Evolutionary conservation across 2,888 invertebrate species (phyloP).

Genomic region (Hirtodrosophila duncani): DNA sequence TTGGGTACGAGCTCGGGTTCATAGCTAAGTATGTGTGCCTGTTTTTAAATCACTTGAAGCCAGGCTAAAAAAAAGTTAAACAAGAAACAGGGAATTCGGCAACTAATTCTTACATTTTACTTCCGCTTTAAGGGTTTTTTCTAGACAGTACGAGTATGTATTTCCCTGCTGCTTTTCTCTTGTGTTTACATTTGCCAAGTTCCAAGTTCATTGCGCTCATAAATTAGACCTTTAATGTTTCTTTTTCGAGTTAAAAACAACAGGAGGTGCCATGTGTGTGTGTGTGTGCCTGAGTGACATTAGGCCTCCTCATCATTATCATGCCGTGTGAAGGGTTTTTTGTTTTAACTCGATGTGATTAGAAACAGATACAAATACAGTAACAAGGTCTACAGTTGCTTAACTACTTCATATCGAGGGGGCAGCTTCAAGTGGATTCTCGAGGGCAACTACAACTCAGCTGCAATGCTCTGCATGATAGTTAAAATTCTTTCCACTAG

Average conservation of each 20-base stretch:
- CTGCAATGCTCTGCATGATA: too few species aligned
- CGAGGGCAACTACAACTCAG: too few species aligned
- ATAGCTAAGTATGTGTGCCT: too few species aligned
- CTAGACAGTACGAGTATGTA: too few species aligned
- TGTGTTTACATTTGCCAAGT: slow-evolving; percentile 27
- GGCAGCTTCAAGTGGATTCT: too few species aligned
- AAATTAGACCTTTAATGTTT: slow-evolving; percentile 30
- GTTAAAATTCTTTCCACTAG: too few species aligned
- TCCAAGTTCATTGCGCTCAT: slow-evolving; percentile 44
- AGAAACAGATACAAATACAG: neutral
- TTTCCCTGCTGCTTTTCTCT: slow-evolving; percentile 15
- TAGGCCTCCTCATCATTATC: too few species aligned
- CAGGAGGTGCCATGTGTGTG: neutral
- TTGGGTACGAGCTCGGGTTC: too few species aligned
- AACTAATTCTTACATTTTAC: too few species aligned
- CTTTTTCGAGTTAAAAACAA: slow-evolving; percentile 11
- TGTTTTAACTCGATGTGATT: slow-evolving; percentile 1
- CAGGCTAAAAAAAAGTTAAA: neutral
- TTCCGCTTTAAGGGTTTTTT: slow-evolving; percentile 6
- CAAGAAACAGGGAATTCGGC: too few species aligned
- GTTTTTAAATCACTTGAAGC: slow-evolving; percentile 24
- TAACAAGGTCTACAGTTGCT: too few species aligned
- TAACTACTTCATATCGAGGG: too few species aligned
- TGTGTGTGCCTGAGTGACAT: slow-evolving; percentile 3
- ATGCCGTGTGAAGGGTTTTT: slow-evolving; percentile 1